Conservation (phyloP, 2,113 vertebrate genomes). For the Xenopus tropicalis region DNA sequence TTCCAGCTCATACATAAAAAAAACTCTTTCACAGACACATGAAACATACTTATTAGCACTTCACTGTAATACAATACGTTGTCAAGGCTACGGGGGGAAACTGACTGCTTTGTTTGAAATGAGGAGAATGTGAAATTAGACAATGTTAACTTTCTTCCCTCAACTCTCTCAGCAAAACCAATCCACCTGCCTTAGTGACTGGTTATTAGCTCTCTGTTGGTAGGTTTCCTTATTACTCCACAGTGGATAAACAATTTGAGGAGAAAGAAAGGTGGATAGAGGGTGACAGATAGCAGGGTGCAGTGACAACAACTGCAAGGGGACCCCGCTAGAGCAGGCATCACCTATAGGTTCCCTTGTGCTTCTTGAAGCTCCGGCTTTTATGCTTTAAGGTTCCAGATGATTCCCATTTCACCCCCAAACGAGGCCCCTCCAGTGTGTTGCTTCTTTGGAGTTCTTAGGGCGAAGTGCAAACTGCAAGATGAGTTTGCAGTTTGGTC, state of each 20-base stretch:
- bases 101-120: conserved; percentile 11
- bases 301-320: too few relatives aligned
- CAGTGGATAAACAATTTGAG: neutral
- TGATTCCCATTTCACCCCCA: too few relatives aligned
- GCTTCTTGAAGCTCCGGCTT: too few relatives aligned
- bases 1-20: neutral
- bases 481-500: too few relatives aligned
- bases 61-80: conserved; percentile 30
- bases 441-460: too few relatives aligned
- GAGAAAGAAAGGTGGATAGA: neutral
- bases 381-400: too few relatives aligned
- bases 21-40: conserved; percentile 13
- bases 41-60: conserved; percentile 39
- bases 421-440: too few relatives aligned
- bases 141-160: conserved; percentile 5
- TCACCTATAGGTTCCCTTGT: too few relatives aligned
- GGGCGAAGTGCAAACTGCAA: too few relatives aligned
- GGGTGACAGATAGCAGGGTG: too few relatives aligned
- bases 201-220: neutral
- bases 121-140: conserved; percentile 18
- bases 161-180: too few relatives aligned
- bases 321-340: too few relatives aligned
- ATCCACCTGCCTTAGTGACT: neutral
- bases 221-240: neutral
- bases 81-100: conserved; percentile 18